These are phyloP conservation scores for Trachelus stipa DNA, from an alignment of 2,888 invertebrate genomes.

Conservation along the genomic window DNA sequence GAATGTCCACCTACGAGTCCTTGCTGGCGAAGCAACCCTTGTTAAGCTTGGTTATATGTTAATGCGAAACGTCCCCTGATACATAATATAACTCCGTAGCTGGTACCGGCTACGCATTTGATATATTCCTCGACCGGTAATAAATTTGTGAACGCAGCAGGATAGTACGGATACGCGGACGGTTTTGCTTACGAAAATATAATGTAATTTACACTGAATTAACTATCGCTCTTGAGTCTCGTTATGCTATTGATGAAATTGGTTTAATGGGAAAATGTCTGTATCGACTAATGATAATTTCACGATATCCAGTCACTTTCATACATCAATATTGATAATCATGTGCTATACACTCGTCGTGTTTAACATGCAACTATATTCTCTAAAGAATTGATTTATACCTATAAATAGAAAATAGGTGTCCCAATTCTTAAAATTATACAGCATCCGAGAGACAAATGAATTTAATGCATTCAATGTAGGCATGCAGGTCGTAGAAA, in stretches of 20 bases:
- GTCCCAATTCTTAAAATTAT: too few species aligned
- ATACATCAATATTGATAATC: background rate
- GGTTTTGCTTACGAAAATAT: background rate
- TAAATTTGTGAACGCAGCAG: constrained; percentile 10
- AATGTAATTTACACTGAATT: background rate
- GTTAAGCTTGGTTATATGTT: constrained; percentile 56
- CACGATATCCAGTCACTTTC: background rate
- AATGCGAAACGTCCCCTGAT: constrained; percentile 48
- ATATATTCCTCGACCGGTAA: background rate
- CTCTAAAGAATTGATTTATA: too few species aligned
- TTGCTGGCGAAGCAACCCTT: constrained; percentile 37
- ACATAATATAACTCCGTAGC: constrained; percentile 33
- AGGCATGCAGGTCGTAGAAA: too few species aligned
- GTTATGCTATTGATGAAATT: background rate
- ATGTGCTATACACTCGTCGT: background rate
- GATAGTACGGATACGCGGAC: constrained; percentile 13
- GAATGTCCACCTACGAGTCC: constrained; percentile 41
- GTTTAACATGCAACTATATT: background rate
- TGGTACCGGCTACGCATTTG: constrained; percentile 5
- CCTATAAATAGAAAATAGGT: background rate
- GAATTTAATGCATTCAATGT: too few species aligned
- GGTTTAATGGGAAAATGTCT: background rate
- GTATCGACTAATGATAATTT: background rate
- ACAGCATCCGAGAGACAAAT: too few species aligned
- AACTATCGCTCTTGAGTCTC: background rate